A percentile compares a stretch with the other conserved stretches of the same genome.
Evolutionary conservation across 2,797 vertebrate species (phyloP).

Genomic region (Anguilla marmorata): DNA sequence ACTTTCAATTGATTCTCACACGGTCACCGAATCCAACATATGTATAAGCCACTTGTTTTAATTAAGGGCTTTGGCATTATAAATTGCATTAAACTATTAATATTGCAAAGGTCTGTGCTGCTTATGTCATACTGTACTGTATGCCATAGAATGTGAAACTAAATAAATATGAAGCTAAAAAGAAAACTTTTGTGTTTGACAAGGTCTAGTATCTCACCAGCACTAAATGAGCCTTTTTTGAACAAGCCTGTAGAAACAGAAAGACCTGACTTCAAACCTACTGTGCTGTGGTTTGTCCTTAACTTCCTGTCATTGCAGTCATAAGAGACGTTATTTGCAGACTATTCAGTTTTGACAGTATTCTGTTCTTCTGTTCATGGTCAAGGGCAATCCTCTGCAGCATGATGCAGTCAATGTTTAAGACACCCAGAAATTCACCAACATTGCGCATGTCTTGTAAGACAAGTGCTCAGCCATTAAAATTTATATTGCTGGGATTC

Average conservation of each 20-base stretch:
- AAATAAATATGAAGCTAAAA: neutral
- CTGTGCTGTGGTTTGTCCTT: neutral
- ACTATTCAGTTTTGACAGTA: neutral
- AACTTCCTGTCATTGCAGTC: neutral
- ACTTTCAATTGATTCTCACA: neutral
- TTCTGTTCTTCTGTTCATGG: neutral
- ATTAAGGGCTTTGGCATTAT: neutral
- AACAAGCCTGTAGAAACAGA: neutral
- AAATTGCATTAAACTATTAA: neutral
- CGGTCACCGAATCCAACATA: neutral
- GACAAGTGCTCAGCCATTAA: neutral
- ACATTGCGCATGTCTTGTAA: neutral
- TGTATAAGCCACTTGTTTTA: neutral
- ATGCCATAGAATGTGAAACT: neutral
- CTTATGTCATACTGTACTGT: neutral
- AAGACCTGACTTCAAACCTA: neutral
- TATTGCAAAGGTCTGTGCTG: neutral
- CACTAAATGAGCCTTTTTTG: neutral
- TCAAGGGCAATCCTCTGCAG: neutral
- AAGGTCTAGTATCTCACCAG: neutral
- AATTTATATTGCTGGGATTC: neutral
- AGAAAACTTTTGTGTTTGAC: neutral
- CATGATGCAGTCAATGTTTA: neutral
- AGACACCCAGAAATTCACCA: neutral
- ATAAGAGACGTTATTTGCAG: neutral